A percentile compares a stretch with the other conserved stretches of the same genome.
Evolutionary conservation across 37 sponge, comb jelly and placozoan genomes (phyloP).

Genomic region (Agelas oroides): DNA sequence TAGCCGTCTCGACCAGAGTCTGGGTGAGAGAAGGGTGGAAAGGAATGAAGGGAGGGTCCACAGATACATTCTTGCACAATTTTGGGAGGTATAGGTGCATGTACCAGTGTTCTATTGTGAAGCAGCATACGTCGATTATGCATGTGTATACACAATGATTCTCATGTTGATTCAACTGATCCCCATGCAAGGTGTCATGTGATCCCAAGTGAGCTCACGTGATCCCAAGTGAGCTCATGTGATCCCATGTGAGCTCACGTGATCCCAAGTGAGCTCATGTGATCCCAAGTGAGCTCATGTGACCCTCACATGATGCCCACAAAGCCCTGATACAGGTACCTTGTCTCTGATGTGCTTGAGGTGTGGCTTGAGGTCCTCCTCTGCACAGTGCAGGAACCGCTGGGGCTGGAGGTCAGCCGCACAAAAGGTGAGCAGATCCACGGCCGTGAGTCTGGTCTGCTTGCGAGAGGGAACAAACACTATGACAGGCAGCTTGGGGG

Average conservation of each 20-base stretch:
- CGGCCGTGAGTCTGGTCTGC: conserved; percentile 95
- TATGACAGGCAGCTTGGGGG: conserved; percentile 89
- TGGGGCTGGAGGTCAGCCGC: conserved; percentile 91
- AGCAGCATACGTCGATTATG: not conserved
- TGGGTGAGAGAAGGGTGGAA: not conserved
- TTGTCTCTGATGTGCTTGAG: conserved; percentile 92
- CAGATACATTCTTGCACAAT: not conserved
- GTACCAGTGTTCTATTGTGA: not conserved
- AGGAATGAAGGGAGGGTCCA: not conserved
- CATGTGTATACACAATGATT: not conserved
- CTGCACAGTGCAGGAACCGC: conserved; percentile 94
- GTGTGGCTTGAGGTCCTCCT: conserved; percentile 79
- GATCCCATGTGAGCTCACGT: no score
- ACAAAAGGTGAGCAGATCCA: conserved; percentile 94
- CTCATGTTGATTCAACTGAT: no score
- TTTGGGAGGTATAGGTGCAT: not conserved
- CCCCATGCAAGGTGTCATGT: no score
- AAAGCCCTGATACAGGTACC: conserved; percentile 54
- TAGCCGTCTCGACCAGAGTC: conserved; percentile 93
- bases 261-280: no score
- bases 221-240: no score
- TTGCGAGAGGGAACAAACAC: conserved; percentile 98
- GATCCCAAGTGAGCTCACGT: no score
- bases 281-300: no score
- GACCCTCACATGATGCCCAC: no score